Conservation (phyloP, 1,140 invertebrate species). For the Theocolax elegans region DNA sequence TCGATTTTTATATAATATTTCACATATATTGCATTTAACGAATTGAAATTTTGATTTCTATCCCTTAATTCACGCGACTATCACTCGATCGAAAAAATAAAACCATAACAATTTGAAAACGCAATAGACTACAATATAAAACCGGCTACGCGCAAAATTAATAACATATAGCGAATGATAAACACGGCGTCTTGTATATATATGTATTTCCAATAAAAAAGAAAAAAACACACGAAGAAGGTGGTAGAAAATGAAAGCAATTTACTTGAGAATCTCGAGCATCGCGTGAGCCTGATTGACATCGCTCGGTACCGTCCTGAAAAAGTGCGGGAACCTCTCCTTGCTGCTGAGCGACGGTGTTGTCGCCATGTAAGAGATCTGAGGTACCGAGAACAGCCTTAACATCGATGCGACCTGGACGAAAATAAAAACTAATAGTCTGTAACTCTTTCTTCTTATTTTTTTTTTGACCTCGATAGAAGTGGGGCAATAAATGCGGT, state of each 20-base stretch:
- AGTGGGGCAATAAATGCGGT: conserved; percentile 33
- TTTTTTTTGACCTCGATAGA: background rate
- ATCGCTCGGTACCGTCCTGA: conserved; percentile 73
- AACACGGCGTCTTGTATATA: too few relatives aligned
- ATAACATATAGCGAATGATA: too few relatives aligned
- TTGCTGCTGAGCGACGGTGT: conserved; percentile 70
- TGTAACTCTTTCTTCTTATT: too few relatives aligned
- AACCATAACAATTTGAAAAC: too few relatives aligned
- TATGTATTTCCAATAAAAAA: too few relatives aligned
- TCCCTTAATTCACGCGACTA: too few relatives aligned
- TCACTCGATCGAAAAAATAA: too few relatives aligned
- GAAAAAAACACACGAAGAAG: background rate
- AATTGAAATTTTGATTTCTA: too few relatives aligned
- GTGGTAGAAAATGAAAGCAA: conserved; percentile 1
- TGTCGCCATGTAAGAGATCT: conserved; percentile 73
- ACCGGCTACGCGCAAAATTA: too few relatives aligned
- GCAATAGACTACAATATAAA: too few relatives aligned
- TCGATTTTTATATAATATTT: too few relatives aligned
- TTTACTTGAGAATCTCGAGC: conserved; percentile 70
- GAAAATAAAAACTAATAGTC: background rate
- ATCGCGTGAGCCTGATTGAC: conserved; percentile 71
- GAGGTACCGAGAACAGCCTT: conserved; percentile 70
- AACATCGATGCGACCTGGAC: conserved; percentile 70
- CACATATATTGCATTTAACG: too few relatives aligned
- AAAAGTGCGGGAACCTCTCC: conserved; percentile 71